phyloP scores from a whole-genome alignment of 2,888 invertebrate genomes.

The Syritta pipiens region DNA sequence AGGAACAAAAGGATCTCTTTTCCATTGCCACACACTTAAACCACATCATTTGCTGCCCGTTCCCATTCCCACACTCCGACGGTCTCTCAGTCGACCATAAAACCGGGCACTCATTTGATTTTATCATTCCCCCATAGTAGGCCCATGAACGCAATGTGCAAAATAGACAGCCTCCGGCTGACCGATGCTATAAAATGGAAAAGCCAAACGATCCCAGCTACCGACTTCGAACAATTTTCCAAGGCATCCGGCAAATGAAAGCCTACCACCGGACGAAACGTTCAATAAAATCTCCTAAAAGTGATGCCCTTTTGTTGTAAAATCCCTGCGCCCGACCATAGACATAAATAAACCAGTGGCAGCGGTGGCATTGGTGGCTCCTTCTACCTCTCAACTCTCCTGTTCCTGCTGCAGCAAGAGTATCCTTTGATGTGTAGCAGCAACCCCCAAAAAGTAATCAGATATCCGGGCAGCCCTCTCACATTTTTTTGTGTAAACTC shows the following conservation, averaged over 20 bases:
- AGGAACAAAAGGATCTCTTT: conserved; percentile 29
- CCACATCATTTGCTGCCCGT: conserved; percentile 30
- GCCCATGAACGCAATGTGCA: conserved; percentile 6
- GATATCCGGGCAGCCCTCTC: conserved; percentile 5
- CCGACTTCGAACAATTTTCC: neutral
- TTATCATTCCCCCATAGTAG: conserved; percentile 24
- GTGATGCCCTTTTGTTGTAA: conserved; percentile 36
- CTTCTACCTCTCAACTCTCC: neutral
- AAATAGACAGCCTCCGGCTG: conserved; percentile 7
- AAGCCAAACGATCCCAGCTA: conserved; percentile 34
- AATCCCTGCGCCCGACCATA: conserved; percentile 21
- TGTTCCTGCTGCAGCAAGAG: no score
- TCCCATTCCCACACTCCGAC: neutral
- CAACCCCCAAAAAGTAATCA: conserved; percentile 39
- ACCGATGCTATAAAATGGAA: conserved; percentile 43
- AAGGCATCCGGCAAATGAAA: conserved; percentile 7
- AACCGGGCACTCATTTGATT: conserved; percentile 49
- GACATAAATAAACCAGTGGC: conserved; percentile 29
- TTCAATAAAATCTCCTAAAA: conserved; percentile 35
- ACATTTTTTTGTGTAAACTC: neutral
- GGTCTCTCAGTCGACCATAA: no score
- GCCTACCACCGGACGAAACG: conserved; percentile 1
- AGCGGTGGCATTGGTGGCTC: neutral
- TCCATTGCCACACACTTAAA: conserved; percentile 52
- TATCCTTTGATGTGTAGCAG: conserved; percentile 22